These are phyloP conservation scores for Muntiacus reevesi DNA, from an alignment of 2,113 vertebrate genomes.

Conservation along the genomic window DNA sequence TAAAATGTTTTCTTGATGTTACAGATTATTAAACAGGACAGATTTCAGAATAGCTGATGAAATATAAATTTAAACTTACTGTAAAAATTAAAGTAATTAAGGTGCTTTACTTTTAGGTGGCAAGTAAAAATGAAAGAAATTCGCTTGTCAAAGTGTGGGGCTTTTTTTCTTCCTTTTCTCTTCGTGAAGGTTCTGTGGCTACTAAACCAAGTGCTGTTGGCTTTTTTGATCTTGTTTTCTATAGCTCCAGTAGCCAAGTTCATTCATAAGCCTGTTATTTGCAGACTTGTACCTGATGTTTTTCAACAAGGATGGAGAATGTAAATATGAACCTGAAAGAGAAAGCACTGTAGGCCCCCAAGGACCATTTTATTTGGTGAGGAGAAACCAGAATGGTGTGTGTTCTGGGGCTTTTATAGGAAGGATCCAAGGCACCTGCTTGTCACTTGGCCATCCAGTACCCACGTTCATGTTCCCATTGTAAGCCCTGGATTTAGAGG, in stretches of 20 bases:
- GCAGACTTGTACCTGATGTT: conserved; percentile 44
- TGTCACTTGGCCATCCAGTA: background rate
- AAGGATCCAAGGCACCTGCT: background rate
- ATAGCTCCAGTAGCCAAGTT: background rate
- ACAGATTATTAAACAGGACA: conserved; percentile 82
- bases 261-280: background rate
- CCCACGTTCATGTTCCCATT: background rate
- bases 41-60: conserved; percentile 78
- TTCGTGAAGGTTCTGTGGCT: conserved; percentile 27
- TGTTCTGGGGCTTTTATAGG: background rate
- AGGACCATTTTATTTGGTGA: conserved; percentile 34
- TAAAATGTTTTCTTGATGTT: conserved; percentile 82
- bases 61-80: conserved; percentile 75
- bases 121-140: conserved; percentile 54
- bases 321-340: conserved; percentile 41
- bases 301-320: conserved; percentile 34
- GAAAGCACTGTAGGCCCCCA: background rate
- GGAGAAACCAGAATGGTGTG: background rate
- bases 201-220: background rate
- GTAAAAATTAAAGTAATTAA: conserved; percentile 66
- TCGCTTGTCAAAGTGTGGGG: background rate
- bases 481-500: background rate
- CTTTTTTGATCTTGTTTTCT: conserved; percentile 44
- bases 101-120: conserved; percentile 42
- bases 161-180: background rate